These are phyloP conservation scores for Cynoglossus semilaevis DNA, from an alignment of 2,113 vertebrate species.

Conservation along the genomic window DNA sequence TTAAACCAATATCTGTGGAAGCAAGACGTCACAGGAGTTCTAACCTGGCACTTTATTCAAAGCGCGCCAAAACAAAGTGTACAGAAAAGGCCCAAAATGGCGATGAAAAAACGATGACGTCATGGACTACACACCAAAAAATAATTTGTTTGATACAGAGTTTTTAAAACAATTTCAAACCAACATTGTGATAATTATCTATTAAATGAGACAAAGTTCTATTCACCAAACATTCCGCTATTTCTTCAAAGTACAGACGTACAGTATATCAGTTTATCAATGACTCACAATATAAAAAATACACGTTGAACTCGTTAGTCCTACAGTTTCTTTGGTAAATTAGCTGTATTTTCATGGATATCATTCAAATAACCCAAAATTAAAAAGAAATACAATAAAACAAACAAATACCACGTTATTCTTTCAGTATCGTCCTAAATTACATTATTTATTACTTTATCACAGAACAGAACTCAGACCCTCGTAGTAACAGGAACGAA, in stretches of 20 bases:
- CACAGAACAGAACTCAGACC: too few species aligned
- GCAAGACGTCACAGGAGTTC: background rate
- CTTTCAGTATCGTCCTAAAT: too few species aligned
- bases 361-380: too few species aligned
- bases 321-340: constrained; percentile 63
- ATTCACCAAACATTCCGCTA: constrained; percentile 4
- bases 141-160: too few species aligned
- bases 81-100: constrained; percentile 47
- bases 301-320: constrained; percentile 18
- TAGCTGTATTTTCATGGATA: constrained; percentile 72
- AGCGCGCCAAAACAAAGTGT: constrained; percentile 30
- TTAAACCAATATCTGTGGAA: too few species aligned
- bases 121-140: too few species aligned
- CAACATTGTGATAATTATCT: background rate
- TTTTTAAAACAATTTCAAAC: too few species aligned
- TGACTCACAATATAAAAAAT: constrained; percentile 8
- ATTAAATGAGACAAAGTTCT: constrained; percentile 7
- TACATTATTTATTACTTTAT: too few species aligned
- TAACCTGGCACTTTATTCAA: constrained; percentile 24
- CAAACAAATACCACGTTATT: too few species aligned
- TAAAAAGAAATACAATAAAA: too few species aligned
- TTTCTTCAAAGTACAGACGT: constrained; percentile 16
- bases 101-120: too few species aligned
- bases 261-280: constrained; percentile 8
- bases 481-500: too few species aligned